Evolutionary conservation across 2,113 vertebrate genomes (phyloP), one percentile per base, ranked within the genome.

Genomic region (Salvator merianae): DNA sequence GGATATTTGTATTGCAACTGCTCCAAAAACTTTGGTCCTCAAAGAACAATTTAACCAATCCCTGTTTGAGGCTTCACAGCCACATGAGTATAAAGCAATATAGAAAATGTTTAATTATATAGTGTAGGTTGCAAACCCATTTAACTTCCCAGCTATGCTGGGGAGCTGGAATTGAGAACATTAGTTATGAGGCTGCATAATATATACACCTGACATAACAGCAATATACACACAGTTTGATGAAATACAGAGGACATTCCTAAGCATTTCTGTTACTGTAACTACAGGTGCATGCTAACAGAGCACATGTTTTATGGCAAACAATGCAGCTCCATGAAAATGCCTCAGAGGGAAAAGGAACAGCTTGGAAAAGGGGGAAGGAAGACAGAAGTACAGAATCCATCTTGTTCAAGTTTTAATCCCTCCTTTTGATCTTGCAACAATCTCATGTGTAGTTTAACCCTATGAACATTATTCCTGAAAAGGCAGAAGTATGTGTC

Each of bases 91-190:
- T 20, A 55, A 55, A 75, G 71, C 43, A 55, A 82, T n/a, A 8
- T 77, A 79, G 84, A 68, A 59, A 59, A 18, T 77, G 0, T 68
- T 79, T 30, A 69, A 68, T 87, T 79, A 74, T 28, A 43, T 74
- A 70, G 43, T 22, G 79, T 8, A 74, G 66, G 66, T 80, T 86
- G 5, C 18, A 69, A 69, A 65, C 36, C 40, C 69, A 53, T 63
- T 34, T 63, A 84, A 47, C 30, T 47, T 79, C 43, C 32, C 5
- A 88, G n/a, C 13, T 74, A 2, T 38, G 38, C 6, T 55, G 53
- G 69, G 32, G 89, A 86, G 73, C 84, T 88, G 59, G 0, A 36
- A 85, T 78, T 12, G 63, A 78, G 38, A n/a, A 28, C 73, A 79
- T 80, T 86, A 7, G 59, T 32, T 77, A 87, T 87, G 55, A 59